These are phyloP conservation scores for Tuta absoluta DNA, from an alignment of 2,888 invertebrate species.

Conservation along the genomic window DNA sequence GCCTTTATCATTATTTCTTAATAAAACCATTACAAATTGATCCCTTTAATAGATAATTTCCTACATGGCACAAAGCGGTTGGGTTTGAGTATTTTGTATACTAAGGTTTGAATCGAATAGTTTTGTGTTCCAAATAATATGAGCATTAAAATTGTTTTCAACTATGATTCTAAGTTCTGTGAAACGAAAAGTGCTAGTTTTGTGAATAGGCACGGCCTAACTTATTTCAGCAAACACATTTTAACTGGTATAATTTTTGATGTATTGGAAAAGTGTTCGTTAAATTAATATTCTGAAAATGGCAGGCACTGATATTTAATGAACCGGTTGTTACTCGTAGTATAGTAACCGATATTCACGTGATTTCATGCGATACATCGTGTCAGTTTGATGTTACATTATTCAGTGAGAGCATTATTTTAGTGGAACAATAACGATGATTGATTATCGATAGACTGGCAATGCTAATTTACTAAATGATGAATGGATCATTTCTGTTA, in stretches of 20 bases:
- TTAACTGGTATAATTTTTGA: constrained; percentile 1
- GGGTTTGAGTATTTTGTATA: no score
- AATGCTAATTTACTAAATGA: not conserved
- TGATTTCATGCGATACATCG: constrained; percentile 14
- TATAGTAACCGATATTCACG: not conserved
- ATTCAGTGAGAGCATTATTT: constrained; percentile 43
- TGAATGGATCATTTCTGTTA: not conserved
- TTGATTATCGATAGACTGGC: constrained; percentile 25
- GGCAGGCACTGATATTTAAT: constrained; percentile 21
- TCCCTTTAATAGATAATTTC: no score
- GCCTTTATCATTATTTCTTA: no score
- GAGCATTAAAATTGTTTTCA: not conserved
- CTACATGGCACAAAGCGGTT: no score
- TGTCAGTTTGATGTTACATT: constrained; percentile 32
- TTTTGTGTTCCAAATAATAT: no score
- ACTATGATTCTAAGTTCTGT: not conserved
- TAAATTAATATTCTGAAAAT: constrained; percentile 16
- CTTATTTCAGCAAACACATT: not conserved
- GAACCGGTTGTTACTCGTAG: not conserved
- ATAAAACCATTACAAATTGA: no score
- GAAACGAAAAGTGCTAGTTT: not conserved
- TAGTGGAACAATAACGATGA: constrained; percentile 35
- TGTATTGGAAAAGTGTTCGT: constrained; percentile 12
- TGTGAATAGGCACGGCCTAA: not conserved
- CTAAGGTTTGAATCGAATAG: no score